These are phyloP conservation scores for Clarias platycephalus DNA, from an alignment of 2,797 vertebrate species.

Conservation along the genomic window DNA sequence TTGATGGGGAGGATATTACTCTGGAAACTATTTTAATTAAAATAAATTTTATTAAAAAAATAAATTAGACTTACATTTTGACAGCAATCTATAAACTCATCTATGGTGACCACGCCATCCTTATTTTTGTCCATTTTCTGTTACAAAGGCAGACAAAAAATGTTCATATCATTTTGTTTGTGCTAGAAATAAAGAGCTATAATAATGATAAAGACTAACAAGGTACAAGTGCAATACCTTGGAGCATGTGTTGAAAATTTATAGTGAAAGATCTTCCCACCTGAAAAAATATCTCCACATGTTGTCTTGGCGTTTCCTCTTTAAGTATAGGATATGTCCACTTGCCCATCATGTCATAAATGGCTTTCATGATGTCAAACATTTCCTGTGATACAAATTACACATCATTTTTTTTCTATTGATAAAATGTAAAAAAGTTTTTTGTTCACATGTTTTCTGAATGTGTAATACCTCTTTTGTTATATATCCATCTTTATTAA, in stretches of 20 bases:
- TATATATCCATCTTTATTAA: conserved; percentile 98
- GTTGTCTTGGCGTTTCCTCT: conserved; percentile 93
- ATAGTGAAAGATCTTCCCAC: conserved; percentile 63
- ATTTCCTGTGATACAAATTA: conserved; percentile 82
- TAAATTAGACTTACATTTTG: conserved; percentile 86
- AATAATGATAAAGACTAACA: not conserved
- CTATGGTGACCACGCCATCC: conserved; percentile 98
- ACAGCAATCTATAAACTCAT: conserved; percentile 98
- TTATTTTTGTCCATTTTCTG: conserved; percentile 99
- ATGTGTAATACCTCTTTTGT: conserved; percentile 89
- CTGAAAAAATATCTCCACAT: conserved; percentile 97
- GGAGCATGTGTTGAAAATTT: not conserved
- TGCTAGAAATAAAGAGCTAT: not conserved
- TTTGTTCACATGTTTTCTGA: conserved; percentile 5
- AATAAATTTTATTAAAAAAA: not conserved
- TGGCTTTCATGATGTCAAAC: conserved; percentile 99
- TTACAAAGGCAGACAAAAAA: conserved; percentile 40
- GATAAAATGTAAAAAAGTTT: not conserved
- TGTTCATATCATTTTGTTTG: not conserved
- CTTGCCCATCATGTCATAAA: conserved; percentile 99
- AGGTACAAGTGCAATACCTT: not conserved
- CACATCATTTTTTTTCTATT: not conserved
- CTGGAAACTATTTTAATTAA: not conserved
- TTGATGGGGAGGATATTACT: not conserved
- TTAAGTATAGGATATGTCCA: conserved; percentile 94